Percentiles rank a stretch among this genome's conserved stretches.
Evolutionary conservation across 2,797 vertebrate species (phyloP).

Genomic region (Hippocampus kuda): DNA sequence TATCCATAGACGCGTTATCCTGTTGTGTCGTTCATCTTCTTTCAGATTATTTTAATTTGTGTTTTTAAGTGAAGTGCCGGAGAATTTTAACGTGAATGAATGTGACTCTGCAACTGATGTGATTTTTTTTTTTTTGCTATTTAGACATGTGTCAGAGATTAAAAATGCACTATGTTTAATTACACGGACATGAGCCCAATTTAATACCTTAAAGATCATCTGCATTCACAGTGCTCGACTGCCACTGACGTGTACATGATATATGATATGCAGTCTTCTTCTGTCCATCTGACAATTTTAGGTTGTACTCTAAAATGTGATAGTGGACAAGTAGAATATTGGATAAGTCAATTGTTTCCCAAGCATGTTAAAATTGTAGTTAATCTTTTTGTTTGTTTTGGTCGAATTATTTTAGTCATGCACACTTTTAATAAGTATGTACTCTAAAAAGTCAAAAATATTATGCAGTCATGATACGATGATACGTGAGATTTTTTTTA

Average conservation of each 20-base stretch:
- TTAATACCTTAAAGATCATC: not conserved
- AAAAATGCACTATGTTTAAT: constrained; percentile 68
- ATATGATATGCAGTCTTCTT: not conserved
- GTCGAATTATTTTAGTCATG: not conserved
- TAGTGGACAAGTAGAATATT: not conserved
- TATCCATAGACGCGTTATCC: not conserved
- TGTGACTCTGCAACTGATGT: constrained; percentile 61
- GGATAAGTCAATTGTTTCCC: not conserved
- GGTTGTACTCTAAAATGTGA: not conserved
- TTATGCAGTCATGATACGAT: not conserved
- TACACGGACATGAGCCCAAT: constrained; percentile 30
- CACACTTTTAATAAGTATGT: not conserved
- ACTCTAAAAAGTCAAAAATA: not conserved
- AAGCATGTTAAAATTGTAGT: not conserved
- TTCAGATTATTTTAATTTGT: constrained; percentile 30
- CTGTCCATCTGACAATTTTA: not conserved
- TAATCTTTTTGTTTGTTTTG: not conserved
- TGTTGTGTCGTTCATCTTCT: constrained; percentile 11
- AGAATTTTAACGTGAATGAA: constrained; percentile 39
- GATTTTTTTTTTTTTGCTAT: constrained; percentile 34
- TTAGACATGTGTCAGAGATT: constrained; percentile 65
- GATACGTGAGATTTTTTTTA: not conserved
- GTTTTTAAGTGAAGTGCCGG: constrained; percentile 24
- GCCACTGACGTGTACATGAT: not conserved
- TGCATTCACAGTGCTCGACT: not conserved